These are phyloP conservation scores for Ochlodes sylvanus DNA, from an alignment of 2,888 invertebrate genomes.

Conservation along the genomic window DNA sequence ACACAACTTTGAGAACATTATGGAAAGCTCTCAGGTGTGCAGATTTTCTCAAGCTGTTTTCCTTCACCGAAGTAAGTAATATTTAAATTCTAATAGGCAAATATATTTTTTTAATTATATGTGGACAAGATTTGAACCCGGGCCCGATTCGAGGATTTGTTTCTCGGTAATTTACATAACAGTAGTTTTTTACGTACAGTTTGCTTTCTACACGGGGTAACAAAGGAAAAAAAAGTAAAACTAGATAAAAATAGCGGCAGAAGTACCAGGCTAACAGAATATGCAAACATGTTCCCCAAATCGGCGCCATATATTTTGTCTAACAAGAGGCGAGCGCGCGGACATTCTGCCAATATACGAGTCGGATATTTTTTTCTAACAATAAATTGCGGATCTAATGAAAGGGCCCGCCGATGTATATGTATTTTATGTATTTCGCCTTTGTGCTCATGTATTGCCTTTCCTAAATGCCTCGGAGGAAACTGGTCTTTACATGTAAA, in stretches of 20 bases:
- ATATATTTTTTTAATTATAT: too few species aligned
- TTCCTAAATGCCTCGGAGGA: slow-evolving; percentile 32
- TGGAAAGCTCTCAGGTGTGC: too few species aligned
- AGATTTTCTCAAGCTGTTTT: too few species aligned
- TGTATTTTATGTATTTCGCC: slow-evolving; percentile 45
- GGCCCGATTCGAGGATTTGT: too few species aligned
- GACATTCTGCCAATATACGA: slow-evolving; percentile 38
- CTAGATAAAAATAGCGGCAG: slow-evolving; percentile 2
- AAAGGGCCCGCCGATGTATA: slow-evolving; percentile 43
- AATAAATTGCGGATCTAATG: slow-evolving; percentile 48
- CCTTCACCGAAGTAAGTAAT: too few species aligned
- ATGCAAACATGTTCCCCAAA: slow-evolving; percentile 48
- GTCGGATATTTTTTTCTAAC: slow-evolving; percentile 43
- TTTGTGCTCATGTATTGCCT: slow-evolving; percentile 34
- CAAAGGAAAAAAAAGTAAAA: slow-evolving; percentile 5
- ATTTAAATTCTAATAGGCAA: too few species aligned
- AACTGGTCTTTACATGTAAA: slow-evolving; percentile 12
- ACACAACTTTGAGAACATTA: too few species aligned
- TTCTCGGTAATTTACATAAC: too few species aligned
- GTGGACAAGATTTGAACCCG: too few species aligned
- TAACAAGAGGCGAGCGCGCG: slow-evolving; percentile 42
- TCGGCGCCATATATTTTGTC: slow-evolving; percentile 40
- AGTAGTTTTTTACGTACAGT: too few species aligned
- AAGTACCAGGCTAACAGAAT: slow-evolving; percentile 47
- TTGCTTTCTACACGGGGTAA: neutral